Conservation (phyloP, 1,140 invertebrate genomes). For the Penaeus japonicus region DNA sequence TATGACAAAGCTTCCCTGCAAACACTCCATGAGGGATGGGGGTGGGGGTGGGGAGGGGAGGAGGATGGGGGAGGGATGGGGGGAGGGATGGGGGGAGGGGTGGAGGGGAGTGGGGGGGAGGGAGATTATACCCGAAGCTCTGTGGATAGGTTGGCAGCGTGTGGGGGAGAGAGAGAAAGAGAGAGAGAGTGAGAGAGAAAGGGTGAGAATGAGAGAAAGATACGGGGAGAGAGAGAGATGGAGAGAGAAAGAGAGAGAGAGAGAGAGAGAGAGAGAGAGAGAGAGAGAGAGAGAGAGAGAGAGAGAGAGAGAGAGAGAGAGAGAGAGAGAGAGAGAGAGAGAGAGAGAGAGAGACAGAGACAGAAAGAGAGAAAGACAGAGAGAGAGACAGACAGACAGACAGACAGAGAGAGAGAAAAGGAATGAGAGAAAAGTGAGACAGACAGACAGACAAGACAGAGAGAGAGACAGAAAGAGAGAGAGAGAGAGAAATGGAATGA, state of each 20-base stretch:
- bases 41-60: background rate
- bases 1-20: background rate
- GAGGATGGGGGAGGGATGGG: background rate
- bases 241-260: background rate
- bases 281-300: background rate
- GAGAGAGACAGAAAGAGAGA: no score
- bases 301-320: background rate
- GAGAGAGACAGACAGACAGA: constrained; percentile 4
- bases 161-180: background rate
- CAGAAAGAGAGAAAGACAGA: constrained; percentile 1
- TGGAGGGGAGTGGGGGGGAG: background rate
- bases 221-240: background rate
- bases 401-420: background rate
- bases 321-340: background rate
- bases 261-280: background rate
- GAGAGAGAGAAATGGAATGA: no score
- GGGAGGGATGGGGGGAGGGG: background rate
- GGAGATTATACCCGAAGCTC: background rate
- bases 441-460: no score
- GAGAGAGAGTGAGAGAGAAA: background rate
- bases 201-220: background rate
- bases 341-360: background rate
- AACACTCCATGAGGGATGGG: background rate
- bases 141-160: background rate
- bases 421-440: background rate